These are phyloP conservation scores for Sisor rabdophorus DNA, from an alignment of 2,113 vertebrate genomes.

Conservation along the genomic window DNA sequence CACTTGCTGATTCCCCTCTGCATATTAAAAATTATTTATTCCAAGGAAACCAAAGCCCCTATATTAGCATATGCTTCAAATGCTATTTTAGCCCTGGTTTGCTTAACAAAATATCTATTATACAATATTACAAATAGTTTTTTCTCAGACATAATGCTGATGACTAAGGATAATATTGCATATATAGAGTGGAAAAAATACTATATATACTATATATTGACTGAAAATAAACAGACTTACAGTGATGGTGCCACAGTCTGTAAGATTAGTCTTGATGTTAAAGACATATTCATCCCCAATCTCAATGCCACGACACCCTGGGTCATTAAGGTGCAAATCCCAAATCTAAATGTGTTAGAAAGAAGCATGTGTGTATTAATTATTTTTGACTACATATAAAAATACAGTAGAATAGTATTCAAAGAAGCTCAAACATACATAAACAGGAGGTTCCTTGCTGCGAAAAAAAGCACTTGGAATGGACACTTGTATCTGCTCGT, in stretches of 20 bases:
- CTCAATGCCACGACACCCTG: conserved; percentile 62
- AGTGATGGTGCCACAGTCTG: conserved; percentile 62
- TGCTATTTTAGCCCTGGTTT: conserved; percentile 10
- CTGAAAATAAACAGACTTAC: conserved; percentile 44
- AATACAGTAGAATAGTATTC: not conserved
- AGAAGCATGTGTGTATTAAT: not conserved
- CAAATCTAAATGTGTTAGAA: conserved; percentile 58
- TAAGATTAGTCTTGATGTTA: conserved; percentile 70
- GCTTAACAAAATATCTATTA: conserved; percentile 9
- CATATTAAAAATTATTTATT: conserved; percentile 51
- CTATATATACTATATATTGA: too few species aligned
- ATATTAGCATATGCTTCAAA: conserved; percentile 17
- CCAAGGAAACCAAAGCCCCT: conserved; percentile 29
- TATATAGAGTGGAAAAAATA: too few species aligned
- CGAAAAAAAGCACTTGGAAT: conserved; percentile 72
- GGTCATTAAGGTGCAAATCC: conserved; percentile 72
- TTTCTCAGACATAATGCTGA: conserved; percentile 8
- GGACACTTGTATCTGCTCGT: conserved; percentile 69
- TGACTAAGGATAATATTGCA: not conserved
- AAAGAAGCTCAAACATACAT: conserved; percentile 48
- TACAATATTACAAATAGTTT: not conserved
- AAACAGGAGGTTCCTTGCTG: conserved; percentile 69
- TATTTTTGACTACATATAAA: not conserved
- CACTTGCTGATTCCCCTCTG: conserved; percentile 33
- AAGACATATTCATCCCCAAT: conserved; percentile 64